Percentiles rank a stretch among this genome's conserved stretches.
These are phyloP conservation scores for Lepus americanus DNA, from an alignment of 2,113 vertebrate genomes.

Conservation along the genomic window DNA sequence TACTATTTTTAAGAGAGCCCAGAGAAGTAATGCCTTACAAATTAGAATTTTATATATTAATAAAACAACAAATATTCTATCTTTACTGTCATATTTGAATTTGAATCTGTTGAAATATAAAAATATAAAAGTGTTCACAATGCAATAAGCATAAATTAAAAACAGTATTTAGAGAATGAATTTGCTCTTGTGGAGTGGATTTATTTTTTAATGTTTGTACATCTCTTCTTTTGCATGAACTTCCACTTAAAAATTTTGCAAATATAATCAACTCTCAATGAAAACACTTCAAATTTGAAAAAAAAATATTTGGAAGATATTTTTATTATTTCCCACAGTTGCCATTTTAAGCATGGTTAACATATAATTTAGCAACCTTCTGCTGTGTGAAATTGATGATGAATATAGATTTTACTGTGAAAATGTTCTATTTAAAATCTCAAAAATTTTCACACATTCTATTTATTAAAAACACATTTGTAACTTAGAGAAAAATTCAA, in stretches of 20 bases:
- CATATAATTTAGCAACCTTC: conserved; percentile 68
- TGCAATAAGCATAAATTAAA: neutral
- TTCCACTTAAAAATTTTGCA: conserved; percentile 38
- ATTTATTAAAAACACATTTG: conserved; percentile 64
- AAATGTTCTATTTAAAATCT: conserved; percentile 71
- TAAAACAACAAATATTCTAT: no score
- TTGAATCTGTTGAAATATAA: neutral
- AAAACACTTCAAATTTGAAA: conserved; percentile 22
- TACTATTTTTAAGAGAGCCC: neutral
- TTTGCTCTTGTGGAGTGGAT: neutral
- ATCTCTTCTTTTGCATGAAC: neutral
- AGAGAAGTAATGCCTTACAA: neutral
- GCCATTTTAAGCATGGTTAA: conserved; percentile 54
- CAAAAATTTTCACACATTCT: conserved; percentile 55
- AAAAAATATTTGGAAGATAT: conserved; percentile 43
- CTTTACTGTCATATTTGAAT: no score
- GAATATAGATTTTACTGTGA: conserved; percentile 69
- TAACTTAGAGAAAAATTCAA: conserved; percentile 45
- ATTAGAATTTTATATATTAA: neutral
- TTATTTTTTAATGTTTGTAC: neutral
- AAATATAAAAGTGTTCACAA: neutral
- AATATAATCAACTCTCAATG: neutral
- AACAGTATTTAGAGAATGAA: neutral
- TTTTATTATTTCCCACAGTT: conserved; percentile 58
- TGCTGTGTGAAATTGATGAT: conserved; percentile 67